A percentile compares a stretch with the other conserved stretches of the same genome.
These are phyloP conservation scores for Gymnodraco acuticeps DNA, from an alignment of 2,797 vertebrate species.

Conservation along the genomic window DNA sequence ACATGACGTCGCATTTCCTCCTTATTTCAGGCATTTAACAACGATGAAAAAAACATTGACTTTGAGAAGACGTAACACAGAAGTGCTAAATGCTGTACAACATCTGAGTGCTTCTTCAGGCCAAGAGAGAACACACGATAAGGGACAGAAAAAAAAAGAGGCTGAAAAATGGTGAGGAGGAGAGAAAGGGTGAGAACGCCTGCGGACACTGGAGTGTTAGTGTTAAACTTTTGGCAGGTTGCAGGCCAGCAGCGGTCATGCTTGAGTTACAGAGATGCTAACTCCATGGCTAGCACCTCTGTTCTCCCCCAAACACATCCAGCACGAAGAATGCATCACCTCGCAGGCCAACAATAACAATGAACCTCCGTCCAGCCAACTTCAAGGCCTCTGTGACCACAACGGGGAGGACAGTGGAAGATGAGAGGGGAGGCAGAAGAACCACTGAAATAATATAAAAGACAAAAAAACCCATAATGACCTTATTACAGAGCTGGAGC, in stretches of 20 bases:
- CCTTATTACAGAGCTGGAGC: conserved; percentile 18
- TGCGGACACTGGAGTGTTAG: conserved; percentile 44
- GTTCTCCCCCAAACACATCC: conserved; percentile 72
- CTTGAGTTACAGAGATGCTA: conserved; percentile 57
- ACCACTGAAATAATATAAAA: neutral
- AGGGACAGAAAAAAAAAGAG: neutral
- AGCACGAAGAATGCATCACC: conserved; percentile 68
- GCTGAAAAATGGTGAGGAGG: neutral
- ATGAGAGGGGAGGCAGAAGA: neutral
- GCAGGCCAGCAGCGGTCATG: conserved; percentile 53
- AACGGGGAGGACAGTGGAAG: neutral
- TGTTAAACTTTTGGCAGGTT: conserved; percentile 51
- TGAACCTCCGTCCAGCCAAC: conserved; percentile 24
- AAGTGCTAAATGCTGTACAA: no score
- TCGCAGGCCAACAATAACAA: conserved; percentile 66
- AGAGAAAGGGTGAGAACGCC: conserved; percentile 49
- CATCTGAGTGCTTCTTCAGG: no score
- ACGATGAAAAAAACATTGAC: no score
- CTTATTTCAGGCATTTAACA: no score
- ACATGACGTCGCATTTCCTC: no score
- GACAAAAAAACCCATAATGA: conserved; percentile 21
- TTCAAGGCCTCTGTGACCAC: conserved; percentile 19
- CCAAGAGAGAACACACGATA: neutral
- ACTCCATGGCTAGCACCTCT: conserved; percentile 70
- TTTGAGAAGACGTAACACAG: no score